Evolutionary conservation across 2,888 invertebrate species (phyloP), one percentile per base, ranked within the genome.

Genomic region (Gryllus longicercus): DNA sequence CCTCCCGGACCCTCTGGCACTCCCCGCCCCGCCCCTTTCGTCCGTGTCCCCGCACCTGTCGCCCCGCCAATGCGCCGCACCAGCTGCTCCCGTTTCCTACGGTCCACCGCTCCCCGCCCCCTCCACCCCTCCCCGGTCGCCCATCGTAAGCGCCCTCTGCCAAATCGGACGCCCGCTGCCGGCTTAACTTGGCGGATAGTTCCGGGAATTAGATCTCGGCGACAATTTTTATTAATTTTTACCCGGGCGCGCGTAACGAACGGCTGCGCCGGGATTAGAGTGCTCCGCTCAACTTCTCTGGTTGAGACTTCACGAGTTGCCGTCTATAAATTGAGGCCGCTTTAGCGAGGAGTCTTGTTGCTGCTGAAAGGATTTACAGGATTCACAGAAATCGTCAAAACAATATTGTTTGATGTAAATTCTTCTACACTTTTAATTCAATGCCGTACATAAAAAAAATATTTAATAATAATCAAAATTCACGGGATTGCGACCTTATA

Each of bases 171-270:
- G 16, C n/a, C 63, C 63, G 16, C n/a, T n/a, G 14, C 63, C 63
- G n/a, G 63, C 38, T 63, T 63, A 63, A 63, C 63, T 63, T 63
- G 63, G 16, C 16, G n/a, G 63, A 63, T 63, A 63, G 63, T 63
- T 63, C 63, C 63, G 16, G 63, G 63, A 63, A 63, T 63, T 63
- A 63, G 63, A 63, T 63, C 63, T 63, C 63, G 14, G 63, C n/a
- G 63, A 63, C 63, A 63, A 63, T 63, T 63, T 63, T 63, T 63
- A 63, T 63, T 63, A 63, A 63, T 63, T 63, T 63, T 63, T 63
- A 63, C 63, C 63, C 63, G 16, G 63, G 63, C 16, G 14, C 63
- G 63, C 16, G 63, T 63, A 63, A 63, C 63, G 63, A 63, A 63
- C 63, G 63, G n/a, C 63, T 63, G 63, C n/a, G n/a, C 16, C 12